Conservation (phyloP, 53 echinoderm and acorn worm genomes). For the Hippasteria phrygiana region DNA sequence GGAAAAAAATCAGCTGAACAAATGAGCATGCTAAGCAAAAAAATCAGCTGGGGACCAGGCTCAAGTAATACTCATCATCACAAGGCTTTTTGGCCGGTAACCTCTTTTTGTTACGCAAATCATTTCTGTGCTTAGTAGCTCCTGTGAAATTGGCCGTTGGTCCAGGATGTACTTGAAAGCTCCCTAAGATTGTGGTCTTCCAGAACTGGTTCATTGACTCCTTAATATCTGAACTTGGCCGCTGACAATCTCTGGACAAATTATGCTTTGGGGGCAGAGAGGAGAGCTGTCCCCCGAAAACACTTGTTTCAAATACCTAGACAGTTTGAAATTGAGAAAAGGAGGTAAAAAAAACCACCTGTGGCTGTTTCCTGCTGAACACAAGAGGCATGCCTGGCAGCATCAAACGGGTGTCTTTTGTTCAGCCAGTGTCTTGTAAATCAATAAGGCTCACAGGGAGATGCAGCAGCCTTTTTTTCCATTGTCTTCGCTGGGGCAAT, state of each 20-base stretch:
- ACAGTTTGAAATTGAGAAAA: not conserved
- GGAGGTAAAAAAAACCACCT: not conserved
- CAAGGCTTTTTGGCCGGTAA: no score
- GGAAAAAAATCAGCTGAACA: no score
- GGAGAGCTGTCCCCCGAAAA: constrained; percentile 42
- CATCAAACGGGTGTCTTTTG: constrained; percentile 50
- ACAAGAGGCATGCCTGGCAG: constrained; percentile 33
- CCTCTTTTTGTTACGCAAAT: no score
- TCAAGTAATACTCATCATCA: no score
- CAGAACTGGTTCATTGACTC: not conserved
- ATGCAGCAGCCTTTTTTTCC: not conserved
- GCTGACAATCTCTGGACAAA: not conserved
- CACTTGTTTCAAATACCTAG: constrained; percentile 8
- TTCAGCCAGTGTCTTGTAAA: constrained; percentile 23
- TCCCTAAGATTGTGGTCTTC: not conserved
- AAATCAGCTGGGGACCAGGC: no score
- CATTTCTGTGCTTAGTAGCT: no score
- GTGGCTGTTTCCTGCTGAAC: constrained; percentile 37
- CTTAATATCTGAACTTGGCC: constrained; percentile 3
- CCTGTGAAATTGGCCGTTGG: no score
- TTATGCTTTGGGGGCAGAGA: not conserved
- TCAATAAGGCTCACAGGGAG: constrained; percentile 17
- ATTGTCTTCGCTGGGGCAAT: constrained; percentile 40
- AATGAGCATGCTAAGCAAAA: no score
- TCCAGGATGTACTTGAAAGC: not conserved